Evolutionary conservation across 2,113 vertebrate species (phyloP).

Genomic region (Tauraco erythrolophus): DNA sequence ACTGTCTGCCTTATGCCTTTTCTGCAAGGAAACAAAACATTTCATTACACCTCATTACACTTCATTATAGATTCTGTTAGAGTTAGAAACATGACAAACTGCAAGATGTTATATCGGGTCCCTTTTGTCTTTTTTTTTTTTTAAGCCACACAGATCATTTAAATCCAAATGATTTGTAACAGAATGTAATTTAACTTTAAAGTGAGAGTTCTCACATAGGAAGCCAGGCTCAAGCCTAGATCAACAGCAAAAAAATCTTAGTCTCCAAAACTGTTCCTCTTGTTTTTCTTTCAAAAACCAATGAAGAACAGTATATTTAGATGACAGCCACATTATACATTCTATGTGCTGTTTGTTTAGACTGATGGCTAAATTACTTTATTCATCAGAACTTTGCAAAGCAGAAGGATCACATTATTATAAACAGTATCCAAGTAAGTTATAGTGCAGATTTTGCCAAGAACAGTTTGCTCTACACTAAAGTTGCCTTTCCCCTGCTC

Average conservation of each 20-base stretch:
- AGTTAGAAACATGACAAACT: background rate
- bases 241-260: background rate
- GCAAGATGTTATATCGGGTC: background rate
- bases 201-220: background rate
- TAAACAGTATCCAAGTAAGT: background rate
- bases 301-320: background rate
- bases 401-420: background rate
- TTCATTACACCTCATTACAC: background rate
- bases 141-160: background rate
- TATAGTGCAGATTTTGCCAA: background rate
- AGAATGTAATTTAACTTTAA: background rate
- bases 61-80: background rate
- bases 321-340: background rate
- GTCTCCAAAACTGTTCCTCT: fast-evolving
- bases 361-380: background rate
- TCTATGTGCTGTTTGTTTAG: background rate
- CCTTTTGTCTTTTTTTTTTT: background rate
- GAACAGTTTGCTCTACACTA: background rate
- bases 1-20: conserved; percentile 97
- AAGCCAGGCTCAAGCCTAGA: background rate
- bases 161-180: background rate
- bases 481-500: fast-evolving
- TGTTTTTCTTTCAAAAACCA: too few relatives aligned
- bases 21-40: conserved; percentile 79
- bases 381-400: background rate